phyloP scores from a whole-genome alignment of 2,797 vertebrate genomes.

The Morelia viridis region DNA sequence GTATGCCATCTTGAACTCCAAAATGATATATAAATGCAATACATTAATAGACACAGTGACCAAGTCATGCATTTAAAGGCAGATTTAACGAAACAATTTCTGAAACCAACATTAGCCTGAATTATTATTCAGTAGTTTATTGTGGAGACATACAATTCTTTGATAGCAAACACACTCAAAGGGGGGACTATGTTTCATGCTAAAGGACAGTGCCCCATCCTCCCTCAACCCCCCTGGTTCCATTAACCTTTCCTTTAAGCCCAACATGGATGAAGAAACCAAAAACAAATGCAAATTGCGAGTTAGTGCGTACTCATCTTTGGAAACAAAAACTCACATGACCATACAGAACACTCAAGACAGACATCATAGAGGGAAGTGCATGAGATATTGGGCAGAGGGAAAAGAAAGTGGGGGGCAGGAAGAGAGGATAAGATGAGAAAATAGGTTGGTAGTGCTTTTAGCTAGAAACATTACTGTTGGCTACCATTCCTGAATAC shows the following conservation, averaged over 20 bases:
- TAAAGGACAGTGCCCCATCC: neutral
- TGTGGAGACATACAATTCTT: conserved; percentile 28
- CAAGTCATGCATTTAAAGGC: neutral
- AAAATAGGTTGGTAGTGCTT: neutral
- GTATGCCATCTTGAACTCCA: neutral
- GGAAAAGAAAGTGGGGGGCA: neutral
- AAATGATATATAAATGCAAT: neutral
- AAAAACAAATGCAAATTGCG: conserved; percentile 1
- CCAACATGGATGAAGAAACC: neutral
- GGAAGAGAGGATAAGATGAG: neutral
- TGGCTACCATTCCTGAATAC: conserved; percentile 16
- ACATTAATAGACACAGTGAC: neutral
- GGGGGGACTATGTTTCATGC: neutral
- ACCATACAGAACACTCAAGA: neutral
- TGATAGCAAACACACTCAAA: conserved; percentile 24
- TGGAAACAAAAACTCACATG: neutral
- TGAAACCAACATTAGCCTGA: neutral
- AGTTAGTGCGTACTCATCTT: conserved; percentile 29
- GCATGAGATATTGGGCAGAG: neutral
- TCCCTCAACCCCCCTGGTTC: neutral
- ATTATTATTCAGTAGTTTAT: conserved; percentile 36
- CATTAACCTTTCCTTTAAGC: conserved; percentile 24
- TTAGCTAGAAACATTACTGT: conserved; percentile 16
- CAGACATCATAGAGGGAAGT: neutral
- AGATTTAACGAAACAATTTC: neutral